Evolutionary conservation across 2,888 invertebrate genomes (phyloP).

Genomic region (Tortrix viridana): DNA sequence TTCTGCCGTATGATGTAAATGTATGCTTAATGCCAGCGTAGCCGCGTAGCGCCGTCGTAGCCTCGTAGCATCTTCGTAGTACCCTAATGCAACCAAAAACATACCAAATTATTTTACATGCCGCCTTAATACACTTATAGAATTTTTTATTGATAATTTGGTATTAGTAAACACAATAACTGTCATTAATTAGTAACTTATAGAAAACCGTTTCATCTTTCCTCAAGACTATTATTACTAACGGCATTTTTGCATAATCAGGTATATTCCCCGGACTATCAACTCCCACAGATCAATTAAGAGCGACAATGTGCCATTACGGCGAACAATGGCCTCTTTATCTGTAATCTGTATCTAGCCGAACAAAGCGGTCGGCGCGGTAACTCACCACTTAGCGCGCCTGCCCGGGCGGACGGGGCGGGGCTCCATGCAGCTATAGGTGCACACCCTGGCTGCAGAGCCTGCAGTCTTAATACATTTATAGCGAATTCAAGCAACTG

Average conservation of each 20-base stretch:
- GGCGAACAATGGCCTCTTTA: constrained; percentile 33
- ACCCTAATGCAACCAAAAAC: background rate
- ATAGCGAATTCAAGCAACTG: background rate
- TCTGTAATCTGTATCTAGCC: constrained; percentile 22
- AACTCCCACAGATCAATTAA: constrained; percentile 19
- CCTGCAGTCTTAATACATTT: background rate
- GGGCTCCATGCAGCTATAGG: background rate
- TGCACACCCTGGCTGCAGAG: constrained; percentile 8
- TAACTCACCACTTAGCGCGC: constrained; percentile 2
- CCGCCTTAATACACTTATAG: too few species aligned
- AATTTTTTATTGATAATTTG: too few species aligned
- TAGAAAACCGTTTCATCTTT: too few species aligned
- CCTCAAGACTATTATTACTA: too few species aligned
- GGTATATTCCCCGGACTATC: too few species aligned
- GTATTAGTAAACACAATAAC: too few species aligned
- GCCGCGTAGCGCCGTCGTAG: constrained; percentile 16
- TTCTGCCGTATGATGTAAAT: too few species aligned
- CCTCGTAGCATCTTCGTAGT: constrained; percentile 12
- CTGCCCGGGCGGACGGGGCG: background rate
- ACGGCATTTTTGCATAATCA: too few species aligned
- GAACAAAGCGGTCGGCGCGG: constrained; percentile 5
- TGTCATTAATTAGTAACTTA: too few species aligned
- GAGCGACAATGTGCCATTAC: constrained; percentile 21
- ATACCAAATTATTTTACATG: too few species aligned
- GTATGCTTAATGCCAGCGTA: background rate